Base-by-base conservation (phyloP, 2,113 vertebrate species). In the Colistium nudipinnis region DNA sequence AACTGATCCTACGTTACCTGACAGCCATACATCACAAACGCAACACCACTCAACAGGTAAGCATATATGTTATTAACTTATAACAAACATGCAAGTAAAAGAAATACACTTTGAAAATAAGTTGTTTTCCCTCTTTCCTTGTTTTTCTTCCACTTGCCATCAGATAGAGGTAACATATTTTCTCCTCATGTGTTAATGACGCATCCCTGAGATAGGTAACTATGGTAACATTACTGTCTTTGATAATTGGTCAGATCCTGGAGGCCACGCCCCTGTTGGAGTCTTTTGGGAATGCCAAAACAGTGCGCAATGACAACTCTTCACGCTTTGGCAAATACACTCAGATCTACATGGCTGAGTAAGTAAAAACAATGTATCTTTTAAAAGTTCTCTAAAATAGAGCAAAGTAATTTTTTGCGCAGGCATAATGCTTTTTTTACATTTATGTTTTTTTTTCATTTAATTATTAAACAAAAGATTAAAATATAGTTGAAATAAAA, bases 231-330 rank as follows among this genome's bases (percentile, higher is more conserved):
- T 45, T n/a, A 53, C 2, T 69, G 7, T 57, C 20, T 80, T 1
- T 64, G 8, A 14, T 75, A 17, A 84, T 65, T 84, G 70, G 17
- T 63, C 70, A 99, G 98, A 98, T 99, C 86, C 92, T 99, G 28
- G 97, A 99, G 90, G 97, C 97, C 2, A 96, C 94, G 0, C 97
- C 98, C 62, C 87, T 99, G 80, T 82, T 99, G 91, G 98, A 99
- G 91, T 96, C 98, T 62, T 99, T 99, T 38, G 97, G 98, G 70
- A 99, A 99, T 0, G 98, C 98, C 94, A 99, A 98, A 95, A 99
- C 98, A 0, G 96, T 99, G 77, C 93, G 96, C 84, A 99, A 99
- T 0, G 94, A 99, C 89, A 99, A 99, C 88, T 99, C 98, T 76
- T 98, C 96, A 85, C 94, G 97, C 88, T 99, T 98, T 80, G 97